Evolutionary conservation across 2,797 vertebrate species (phyloP).

Genomic region (Aratinga solstitialis): DNA sequence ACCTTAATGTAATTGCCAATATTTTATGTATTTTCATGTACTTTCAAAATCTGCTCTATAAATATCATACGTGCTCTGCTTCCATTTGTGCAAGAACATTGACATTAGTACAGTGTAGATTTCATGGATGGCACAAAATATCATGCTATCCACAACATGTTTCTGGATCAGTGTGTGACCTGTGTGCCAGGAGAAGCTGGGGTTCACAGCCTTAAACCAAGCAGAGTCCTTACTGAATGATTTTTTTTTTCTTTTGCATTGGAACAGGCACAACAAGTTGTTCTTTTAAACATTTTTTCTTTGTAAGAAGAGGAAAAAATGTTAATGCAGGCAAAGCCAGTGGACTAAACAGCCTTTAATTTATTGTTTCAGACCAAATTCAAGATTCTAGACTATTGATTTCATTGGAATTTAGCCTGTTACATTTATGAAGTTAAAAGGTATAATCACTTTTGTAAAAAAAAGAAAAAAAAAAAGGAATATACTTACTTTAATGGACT

Average conservation of each 20-base stretch:
- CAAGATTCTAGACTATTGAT: background rate
- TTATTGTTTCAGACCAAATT: background rate
- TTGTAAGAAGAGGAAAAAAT: background rate
- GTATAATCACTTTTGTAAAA: background rate
- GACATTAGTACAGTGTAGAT: background rate
- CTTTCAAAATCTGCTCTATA: background rate
- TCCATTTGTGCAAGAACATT: background rate
- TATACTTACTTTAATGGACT: conserved; percentile 1
- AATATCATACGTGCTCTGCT: background rate
- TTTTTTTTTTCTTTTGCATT: background rate
- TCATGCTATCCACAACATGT: background rate
- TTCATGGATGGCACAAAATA: background rate
- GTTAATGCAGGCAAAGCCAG: background rate
- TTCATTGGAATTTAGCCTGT: background rate
- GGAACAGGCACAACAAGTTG: background rate
- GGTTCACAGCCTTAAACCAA: background rate
- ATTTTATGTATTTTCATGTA: background rate
- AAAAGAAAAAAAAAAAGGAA: background rate
- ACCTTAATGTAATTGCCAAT: background rate
- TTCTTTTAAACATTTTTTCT: background rate
- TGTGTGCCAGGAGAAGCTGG: background rate
- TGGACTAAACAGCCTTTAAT: background rate
- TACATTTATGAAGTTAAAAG: background rate
- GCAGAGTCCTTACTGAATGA: background rate
- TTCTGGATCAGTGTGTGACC: background rate